phyloP scores from a whole-genome alignment of 1,140 invertebrate genomes.

The Protaetia brevitarsis region DNA sequence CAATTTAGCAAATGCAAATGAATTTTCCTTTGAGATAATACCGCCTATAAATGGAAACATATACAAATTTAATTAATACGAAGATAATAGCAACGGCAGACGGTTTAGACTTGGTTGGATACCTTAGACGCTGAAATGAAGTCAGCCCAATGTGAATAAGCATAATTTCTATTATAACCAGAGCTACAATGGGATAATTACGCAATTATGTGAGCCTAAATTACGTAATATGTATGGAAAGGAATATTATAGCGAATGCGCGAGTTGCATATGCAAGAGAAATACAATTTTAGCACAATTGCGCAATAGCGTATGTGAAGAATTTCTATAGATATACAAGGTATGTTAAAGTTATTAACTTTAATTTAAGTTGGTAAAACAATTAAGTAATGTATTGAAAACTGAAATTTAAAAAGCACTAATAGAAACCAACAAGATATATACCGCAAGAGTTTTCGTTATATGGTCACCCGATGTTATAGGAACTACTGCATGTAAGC shows the following conservation, averaged over 20 bases:
- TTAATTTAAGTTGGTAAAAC: too few species aligned
- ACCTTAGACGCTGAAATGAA: constrained; percentile 6
- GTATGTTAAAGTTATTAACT: too few species aligned
- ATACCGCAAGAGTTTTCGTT: too few species aligned
- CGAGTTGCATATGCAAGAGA: neutral
- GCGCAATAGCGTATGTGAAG: too few species aligned
- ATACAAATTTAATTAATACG: constrained; percentile 11
- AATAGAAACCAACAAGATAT: too few species aligned
- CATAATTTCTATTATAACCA: neutral
- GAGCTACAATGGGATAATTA: neutral
- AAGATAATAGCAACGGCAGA: neutral
- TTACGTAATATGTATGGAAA: neutral
- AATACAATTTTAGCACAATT: too few species aligned
- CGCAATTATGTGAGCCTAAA: neutral
- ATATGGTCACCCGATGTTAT: too few species aligned
- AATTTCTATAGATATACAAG: too few species aligned
- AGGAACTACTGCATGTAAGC: too few species aligned
- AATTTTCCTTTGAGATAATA: neutral
- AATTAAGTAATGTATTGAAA: too few species aligned
- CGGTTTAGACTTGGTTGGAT: neutral
- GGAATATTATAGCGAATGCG: neutral
- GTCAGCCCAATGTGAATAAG: neutral
- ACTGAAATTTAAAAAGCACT: too few species aligned
- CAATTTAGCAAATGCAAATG: constrained; percentile 8
- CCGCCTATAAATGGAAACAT: constrained; percentile 13